phyloP scores from a whole-genome alignment of 2,113 vertebrate genomes.

The Stictonetta naevosa region DNA sequence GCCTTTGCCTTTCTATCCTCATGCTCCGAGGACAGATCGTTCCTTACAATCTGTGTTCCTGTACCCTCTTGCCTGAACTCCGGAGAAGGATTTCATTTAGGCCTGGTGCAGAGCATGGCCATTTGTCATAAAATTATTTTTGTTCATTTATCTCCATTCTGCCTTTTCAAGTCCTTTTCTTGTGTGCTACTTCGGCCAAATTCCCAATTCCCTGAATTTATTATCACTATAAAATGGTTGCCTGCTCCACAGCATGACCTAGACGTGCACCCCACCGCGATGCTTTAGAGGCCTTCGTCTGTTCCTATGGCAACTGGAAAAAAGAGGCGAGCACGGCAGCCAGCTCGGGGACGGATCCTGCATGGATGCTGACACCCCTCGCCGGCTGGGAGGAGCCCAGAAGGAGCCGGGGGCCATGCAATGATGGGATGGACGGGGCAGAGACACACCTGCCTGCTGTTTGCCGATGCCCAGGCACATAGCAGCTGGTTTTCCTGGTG shows the following conservation, averaged over 20 bases:
- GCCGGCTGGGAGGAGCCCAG: background rate
- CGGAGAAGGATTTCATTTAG: background rate
- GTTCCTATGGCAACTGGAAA: slow-evolving; percentile 70
- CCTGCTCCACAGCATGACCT: slow-evolving; percentile 61
- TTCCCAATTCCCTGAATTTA: slow-evolving; percentile 73
- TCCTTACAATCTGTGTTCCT: background rate
- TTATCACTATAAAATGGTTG: slow-evolving; percentile 68
- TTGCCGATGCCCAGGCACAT: background rate
- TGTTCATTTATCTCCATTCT: slow-evolving; percentile 52
- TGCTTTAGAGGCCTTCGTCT: slow-evolving; percentile 55
- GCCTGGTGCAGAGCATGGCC: background rate
- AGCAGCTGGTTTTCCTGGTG: background rate
- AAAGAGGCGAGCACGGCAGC: slow-evolving; percentile 20
- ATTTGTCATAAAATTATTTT: slow-evolving; percentile 23
- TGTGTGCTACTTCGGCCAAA: slow-evolving; percentile 22
- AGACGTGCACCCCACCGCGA: slow-evolving; percentile 42
- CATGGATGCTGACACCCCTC: background rate
- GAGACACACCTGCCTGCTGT: background rate
- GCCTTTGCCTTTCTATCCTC: background rate
- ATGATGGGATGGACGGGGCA: fast-evolving
- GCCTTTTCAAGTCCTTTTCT: slow-evolving; percentile 49
- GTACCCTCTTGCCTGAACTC: background rate
- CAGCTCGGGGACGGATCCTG: background rate
- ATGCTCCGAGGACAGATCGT: slow-evolving; percentile 27
- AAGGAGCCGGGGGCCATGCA: fast-evolving